Base-by-base conservation (phyloP, 2,797 vertebrate species). In the Gorsachius magnificus region DNA sequence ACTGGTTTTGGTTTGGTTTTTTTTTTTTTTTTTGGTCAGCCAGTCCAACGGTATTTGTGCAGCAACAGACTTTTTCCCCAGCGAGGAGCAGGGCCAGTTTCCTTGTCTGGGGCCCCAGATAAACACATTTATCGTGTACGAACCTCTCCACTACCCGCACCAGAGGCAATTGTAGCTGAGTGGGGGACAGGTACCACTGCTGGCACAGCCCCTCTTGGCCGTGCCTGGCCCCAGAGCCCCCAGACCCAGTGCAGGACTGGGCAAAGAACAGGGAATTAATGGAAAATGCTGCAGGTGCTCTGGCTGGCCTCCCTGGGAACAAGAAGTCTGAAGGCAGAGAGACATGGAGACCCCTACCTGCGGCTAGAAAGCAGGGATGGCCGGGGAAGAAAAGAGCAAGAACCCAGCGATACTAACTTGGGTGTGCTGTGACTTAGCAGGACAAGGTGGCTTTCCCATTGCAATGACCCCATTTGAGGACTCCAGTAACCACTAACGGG, bases 381-480 rank as follows among this genome's bases (percentile, higher is more conserved):
- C n/a, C 31, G 54, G 11, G 64, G 38, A 41, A 41, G 38, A 41
- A 29, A 35, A 61, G 36, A 45, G 36, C 29, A 29, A 28, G 24
- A n/a, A 21, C 25, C 20, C 36, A 9, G 54, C 0, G 0, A 11
- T 13, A 6, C 17, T 11, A 9, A 29, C 16, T 8, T 28, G n/a
- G 9, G 7, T n/a, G 45, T 36, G 38, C 68, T 69, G 43, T 43
- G 38, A 65, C 9, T 11, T 17, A 21, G 51, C 57, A 51, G 68
- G 41, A 60, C 14, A 48, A 63, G 35, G 61, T 68, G 76, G 48
- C 53, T 43, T 60, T 70, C 53, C 51, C 24, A 5, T 25, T 48
- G 45, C 57, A 60, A 0, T 43, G 77, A 45, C 10, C 13, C 15
- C 13, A 33, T 64, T 3, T 43, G 77, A 63, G 36, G 43, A 57